Evolutionary conservation across 2,888 invertebrate species (phyloP).

Genomic region (Campoplex nolae): DNA sequence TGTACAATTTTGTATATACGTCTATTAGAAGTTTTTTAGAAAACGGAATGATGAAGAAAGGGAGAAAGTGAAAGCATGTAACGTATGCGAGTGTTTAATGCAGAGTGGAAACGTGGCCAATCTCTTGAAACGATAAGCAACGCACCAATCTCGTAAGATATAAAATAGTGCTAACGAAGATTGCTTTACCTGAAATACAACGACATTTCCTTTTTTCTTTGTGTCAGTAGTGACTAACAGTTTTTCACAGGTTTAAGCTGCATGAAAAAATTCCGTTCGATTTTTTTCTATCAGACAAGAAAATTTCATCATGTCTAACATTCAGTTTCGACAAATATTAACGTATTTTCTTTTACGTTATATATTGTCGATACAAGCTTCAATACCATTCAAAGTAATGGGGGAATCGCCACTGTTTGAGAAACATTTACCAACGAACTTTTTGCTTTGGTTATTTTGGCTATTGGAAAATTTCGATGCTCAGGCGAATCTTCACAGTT

Average conservation of each 20-base stretch:
- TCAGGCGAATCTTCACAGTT: conserved; percentile 28
- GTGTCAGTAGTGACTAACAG: not conserved
- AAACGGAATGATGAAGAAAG: conserved; percentile 27
- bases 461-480: conserved; percentile 26
- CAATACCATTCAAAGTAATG: conserved; percentile 33
- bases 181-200: conserved; percentile 40
- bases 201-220: conserved; percentile 37
- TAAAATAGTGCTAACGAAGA: conserved; percentile 7
- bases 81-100: conserved; percentile 40
- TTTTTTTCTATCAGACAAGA: not conserved
- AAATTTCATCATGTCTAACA: not conserved
- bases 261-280: not conserved
- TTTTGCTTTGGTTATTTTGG: not conserved
- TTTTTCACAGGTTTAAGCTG: not conserved
- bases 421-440: not conserved
- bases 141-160: conserved; percentile 40
- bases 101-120: conserved; percentile 55
- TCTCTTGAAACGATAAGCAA: conserved; percentile 54
- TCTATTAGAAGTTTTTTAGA: conserved; percentile 66
- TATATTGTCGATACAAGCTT: not conserved
- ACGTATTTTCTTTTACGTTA: not conserved
- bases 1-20: conserved; percentile 70
- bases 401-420: conserved; percentile 32
- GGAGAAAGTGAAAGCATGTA: conserved; percentile 41
- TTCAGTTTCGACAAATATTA: not conserved